A percentile compares a stretch with the other conserved stretches of the same genome.
phyloP scores from a whole-genome alignment of 92 coral and sea anemone species.

The Galaxea fascicularis region DNA sequence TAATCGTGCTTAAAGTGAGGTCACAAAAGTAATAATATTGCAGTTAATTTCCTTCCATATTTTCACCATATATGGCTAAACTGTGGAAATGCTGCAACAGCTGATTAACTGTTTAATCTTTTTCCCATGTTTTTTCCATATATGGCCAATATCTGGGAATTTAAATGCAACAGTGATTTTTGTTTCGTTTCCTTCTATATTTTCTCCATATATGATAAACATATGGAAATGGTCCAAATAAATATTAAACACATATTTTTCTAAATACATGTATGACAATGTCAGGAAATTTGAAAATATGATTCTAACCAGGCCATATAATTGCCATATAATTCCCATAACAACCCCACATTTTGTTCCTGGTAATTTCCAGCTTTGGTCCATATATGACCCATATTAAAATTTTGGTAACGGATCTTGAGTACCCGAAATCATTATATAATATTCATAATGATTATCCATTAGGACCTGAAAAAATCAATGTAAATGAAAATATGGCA shows the following conservation, averaged over 20 bases:
- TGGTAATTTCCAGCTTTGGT: conserved; percentile 48
- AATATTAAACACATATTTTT: conserved; percentile 23
- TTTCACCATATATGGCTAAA: conserved; percentile 33
- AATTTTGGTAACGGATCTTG: conserved; percentile 47
- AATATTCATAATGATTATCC: too few species aligned
- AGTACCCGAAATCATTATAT: too few species aligned
- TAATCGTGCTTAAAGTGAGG: background rate
- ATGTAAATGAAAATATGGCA: too few species aligned
- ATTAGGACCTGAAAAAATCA: too few species aligned
- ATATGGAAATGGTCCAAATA: conserved; percentile 49
- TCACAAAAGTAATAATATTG: background rate
- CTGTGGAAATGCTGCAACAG: conserved; percentile 31
- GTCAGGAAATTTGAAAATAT: conserved; percentile 2
- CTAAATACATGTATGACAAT: conserved; percentile 1
- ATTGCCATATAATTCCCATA: conserved; percentile 36
- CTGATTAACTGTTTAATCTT: background rate
- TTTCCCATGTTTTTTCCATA: conserved; percentile 39
- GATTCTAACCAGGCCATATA: conserved; percentile 24
- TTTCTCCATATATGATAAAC: conserved; percentile 43
- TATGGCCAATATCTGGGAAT: conserved; percentile 25
- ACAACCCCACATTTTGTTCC: conserved; percentile 36
- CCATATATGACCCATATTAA: conserved; percentile 51
- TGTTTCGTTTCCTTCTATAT: conserved; percentile 18
- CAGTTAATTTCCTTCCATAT: conserved; percentile 18
- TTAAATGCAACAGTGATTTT: background rate